Evolutionary conservation across 2,113 vertebrate genomes (phyloP), one percentile per base, ranked within the genome.

Genomic region (Sisor rabdophorus): DNA sequence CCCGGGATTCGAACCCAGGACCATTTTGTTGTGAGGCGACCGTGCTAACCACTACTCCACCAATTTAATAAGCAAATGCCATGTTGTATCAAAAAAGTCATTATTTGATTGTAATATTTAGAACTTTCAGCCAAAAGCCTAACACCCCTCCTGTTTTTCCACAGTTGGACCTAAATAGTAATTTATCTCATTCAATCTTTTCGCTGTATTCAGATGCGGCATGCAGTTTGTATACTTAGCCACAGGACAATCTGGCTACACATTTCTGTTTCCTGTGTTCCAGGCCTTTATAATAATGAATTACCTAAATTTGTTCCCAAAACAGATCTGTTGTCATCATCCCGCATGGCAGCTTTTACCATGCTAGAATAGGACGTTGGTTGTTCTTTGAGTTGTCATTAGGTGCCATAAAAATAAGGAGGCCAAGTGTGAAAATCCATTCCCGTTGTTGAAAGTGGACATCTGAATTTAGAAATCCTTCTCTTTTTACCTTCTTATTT

Each of bases 241-340:
- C 75, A 60, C 64, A n/a, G 65, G 75, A 56, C 65, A 50, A 54
- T 69, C 50, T 54, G 59, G 50, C 59, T 73, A 28, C 69, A 22
- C 30, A 32, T 63, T 52, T 59, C 50, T 36, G 19, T 71, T 47
- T 65, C 58, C 52, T 55, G 52, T 2, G 48, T 71, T 73, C 58
- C 63, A 63, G 67, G 48, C 20, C 64, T 78, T 59, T 74, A 13
- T 76, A 50, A 68, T 77, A 65, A 77, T 77, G 64, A 77, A 77
- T 77, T 64, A 77, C 64, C 17, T 53, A 47, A 56, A 17, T 67
- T 70, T 64, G 4, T 76, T 50, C 64, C 65, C 40, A 30, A 59
- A 70, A 36, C 75, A 59, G 64, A 60, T 54, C 52, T 68, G 63
- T 68, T 56, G 22, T 32, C 47, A 52, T 63, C 52, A 28, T 76